Percentiles rank a stretch among this genome's conserved stretches.
phyloP scores from a whole-genome alignment of 2,797 vertebrate species.

The Chrysocyon brachyurus region DNA sequence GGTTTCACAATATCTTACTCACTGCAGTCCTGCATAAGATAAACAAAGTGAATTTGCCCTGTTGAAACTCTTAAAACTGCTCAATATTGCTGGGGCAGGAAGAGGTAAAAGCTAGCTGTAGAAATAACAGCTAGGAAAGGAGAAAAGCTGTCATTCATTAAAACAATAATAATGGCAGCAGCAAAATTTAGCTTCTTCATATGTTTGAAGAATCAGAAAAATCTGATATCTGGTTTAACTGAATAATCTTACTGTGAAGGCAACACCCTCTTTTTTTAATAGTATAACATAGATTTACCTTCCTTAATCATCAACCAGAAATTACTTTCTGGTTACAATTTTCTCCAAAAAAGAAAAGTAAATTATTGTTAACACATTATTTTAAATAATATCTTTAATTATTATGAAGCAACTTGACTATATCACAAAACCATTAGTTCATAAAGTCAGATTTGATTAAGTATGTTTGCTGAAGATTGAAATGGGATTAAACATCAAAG shows the following conservation, averaged over 20 bases:
- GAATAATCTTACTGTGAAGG: constrained; percentile 59
- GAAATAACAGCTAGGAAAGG: constrained; percentile 47
- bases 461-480: constrained; percentile 47
- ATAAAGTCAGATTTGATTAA: constrained; percentile 61
- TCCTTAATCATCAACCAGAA: constrained; percentile 26
- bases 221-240: constrained; percentile 9
- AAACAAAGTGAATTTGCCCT: constrained; percentile 77
- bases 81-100: neutral
- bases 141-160: constrained; percentile 17
- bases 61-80: constrained; percentile 51
- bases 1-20: constrained; percentile 82
- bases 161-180: constrained; percentile 49
- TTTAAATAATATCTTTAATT: constrained; percentile 66
- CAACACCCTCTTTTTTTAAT: constrained; percentile 48
- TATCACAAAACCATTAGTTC: constrained; percentile 31
- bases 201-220: constrained; percentile 60
- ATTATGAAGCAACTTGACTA: constrained; percentile 54
- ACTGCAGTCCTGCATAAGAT: constrained; percentile 37
- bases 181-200: constrained; percentile 33
- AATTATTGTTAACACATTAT: constrained; percentile 62
- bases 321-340: constrained; percentile 52
- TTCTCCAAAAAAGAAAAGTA: constrained; percentile 54
- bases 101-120: constrained; percentile 65
- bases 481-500: constrained; percentile 51
- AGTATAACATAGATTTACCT: constrained; percentile 52